Percentiles rank a stretch among this genome's conserved stretches.
phyloP scores from a whole-genome alignment of 2,888 invertebrate genomes.

The Ophion slaviceki region DNA sequence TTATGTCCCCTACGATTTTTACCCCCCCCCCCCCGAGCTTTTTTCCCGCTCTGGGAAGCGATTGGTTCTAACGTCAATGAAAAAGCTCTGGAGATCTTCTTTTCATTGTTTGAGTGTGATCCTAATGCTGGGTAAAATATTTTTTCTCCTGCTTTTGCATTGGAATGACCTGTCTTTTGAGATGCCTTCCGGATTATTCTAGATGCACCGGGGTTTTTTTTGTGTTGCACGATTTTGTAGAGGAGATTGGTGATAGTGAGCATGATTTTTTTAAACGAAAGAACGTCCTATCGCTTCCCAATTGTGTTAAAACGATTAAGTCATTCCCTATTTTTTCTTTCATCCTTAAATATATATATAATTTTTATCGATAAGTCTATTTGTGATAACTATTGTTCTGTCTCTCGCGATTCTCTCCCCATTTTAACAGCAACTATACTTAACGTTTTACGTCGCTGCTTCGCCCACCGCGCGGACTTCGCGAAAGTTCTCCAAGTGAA shows the following conservation, averaged over 20 bases:
- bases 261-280: constrained; percentile 5
- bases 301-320: constrained; percentile 29
- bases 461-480: neutral
- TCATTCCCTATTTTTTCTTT: neutral
- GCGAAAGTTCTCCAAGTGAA: constrained; percentile 21
- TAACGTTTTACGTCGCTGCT: constrained; percentile 16
- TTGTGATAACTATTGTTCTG: constrained; percentile 69
- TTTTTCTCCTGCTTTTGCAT: neutral
- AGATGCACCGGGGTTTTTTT: neutral
- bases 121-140: neutral
- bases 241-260: neutral
- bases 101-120: neutral
- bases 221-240: neutral
- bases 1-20: constrained; percentile 41
- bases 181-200: neutral
- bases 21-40: neutral
- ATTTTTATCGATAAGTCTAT: constrained; percentile 60
- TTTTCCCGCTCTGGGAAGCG: constrained; percentile 3
- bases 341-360: constrained; percentile 47
- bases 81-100: neutral
- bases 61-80: constrained; percentile 37
- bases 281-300: constrained; percentile 43
- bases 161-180: neutral
- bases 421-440: constrained; percentile 66
- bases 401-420: constrained; percentile 72